Evolutionary conservation across 2,113 vertebrate genomes (phyloP).

Genomic region (Rousettus leschenaultii): DNA sequence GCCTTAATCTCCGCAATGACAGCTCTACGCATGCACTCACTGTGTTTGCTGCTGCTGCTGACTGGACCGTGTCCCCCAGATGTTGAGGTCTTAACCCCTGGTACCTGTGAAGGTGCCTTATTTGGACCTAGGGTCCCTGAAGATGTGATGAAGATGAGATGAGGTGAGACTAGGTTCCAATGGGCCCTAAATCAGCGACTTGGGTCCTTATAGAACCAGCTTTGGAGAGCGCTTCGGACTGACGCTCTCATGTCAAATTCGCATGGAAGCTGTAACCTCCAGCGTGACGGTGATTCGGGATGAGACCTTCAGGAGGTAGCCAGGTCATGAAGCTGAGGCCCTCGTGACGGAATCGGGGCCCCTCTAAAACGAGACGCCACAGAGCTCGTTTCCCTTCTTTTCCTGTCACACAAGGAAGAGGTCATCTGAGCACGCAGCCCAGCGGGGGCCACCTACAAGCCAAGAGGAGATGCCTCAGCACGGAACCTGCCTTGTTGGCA

Average conservation of each 20-base stretch:
- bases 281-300: background rate
- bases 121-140: background rate
- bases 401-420: background rate
- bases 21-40: rapidly evolving
- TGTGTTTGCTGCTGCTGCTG: background rate
- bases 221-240: background rate
- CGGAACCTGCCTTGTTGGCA: background rate
- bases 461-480: background rate
- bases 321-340: background rate
- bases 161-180: background rate
- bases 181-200: background rate
- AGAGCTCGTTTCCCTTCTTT: background rate
- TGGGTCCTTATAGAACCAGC: background rate
- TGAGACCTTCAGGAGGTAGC: background rate
- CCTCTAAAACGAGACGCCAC: background rate
- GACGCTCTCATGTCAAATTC: background rate
- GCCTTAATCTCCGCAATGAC: background rate
- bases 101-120: background rate
- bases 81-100: background rate
- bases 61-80: background rate
- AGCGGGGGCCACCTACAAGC: background rate
- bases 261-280: background rate
- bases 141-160: background rate
- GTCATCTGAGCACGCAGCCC: background rate
- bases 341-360: background rate